Evolutionary conservation across 2,888 invertebrate genomes (phyloP).

Genomic region (Pachymerium ferrugineum): DNA sequence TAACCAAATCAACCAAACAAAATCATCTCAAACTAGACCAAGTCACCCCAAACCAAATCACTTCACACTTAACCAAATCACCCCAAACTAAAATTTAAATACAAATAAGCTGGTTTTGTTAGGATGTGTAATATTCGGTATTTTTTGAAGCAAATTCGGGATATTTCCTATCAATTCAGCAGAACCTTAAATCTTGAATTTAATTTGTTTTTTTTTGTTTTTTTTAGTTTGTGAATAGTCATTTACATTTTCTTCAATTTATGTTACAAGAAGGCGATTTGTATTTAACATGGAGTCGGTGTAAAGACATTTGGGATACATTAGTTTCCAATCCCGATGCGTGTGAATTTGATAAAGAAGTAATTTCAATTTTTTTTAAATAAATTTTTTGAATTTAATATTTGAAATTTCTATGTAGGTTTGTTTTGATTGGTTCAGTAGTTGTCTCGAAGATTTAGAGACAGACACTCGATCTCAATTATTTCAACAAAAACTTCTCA

Average conservation of each 20-base stretch:
- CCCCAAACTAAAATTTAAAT: no score
- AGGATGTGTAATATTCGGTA: no score
- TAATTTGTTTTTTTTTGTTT: constrained; percentile 6
- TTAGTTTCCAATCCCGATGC: constrained; percentile 48
- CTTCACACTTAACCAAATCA: no score
- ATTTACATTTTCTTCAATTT: constrained; percentile 51
- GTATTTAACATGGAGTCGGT: constrained; percentile 49
- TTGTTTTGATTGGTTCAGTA: constrained; percentile 51
- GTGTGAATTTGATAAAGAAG: constrained; percentile 50
- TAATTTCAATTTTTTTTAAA: constrained; percentile 37
- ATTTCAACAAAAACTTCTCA: constrained; percentile 50
- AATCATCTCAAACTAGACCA: no score
- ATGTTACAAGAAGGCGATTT: constrained; percentile 50
- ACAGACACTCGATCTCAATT: constrained; percentile 49
- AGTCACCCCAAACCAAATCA: no score
- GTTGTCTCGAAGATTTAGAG: constrained; percentile 49
- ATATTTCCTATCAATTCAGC: not conserved
- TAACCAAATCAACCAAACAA: no score
- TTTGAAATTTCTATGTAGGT: constrained; percentile 42
- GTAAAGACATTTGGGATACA: constrained; percentile 51
- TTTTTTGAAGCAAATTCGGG: no score
- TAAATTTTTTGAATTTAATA: constrained; percentile 6
- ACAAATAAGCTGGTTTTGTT: no score
- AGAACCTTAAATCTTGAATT: constrained; percentile 1
- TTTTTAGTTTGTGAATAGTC: constrained; percentile 48